phyloP scores from a whole-genome alignment of 2,797 vertebrate species.

The Rostrhamus sociabilis region DNA sequence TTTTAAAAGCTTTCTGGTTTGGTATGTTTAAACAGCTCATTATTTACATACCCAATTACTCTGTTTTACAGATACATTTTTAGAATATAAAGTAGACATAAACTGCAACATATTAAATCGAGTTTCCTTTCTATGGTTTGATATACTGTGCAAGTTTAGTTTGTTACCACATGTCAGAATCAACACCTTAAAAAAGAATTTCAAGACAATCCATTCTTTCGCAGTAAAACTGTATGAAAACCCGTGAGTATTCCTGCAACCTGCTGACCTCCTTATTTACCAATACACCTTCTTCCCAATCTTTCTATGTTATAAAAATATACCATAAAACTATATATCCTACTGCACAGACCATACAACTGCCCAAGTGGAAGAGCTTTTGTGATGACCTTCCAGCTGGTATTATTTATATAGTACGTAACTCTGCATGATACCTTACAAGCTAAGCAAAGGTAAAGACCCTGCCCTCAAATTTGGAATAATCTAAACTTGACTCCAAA shows the following conservation, averaged over 20 bases:
- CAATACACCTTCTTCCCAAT: neutral
- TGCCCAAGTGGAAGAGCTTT: neutral
- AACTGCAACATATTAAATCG: neutral
- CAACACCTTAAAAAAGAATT: neutral
- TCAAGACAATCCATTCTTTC: neutral
- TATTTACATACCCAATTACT: neutral
- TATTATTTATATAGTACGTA: neutral
- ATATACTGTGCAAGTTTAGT: neutral
- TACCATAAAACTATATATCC: neutral
- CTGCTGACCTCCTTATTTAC: neutral
- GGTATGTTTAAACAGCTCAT: neutral
- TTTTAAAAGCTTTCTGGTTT: constrained; percentile 4
- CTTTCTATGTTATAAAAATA: neutral
- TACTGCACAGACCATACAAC: neutral
- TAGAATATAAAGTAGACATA: neutral
- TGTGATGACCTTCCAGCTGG: neutral
- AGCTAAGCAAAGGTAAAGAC: neutral
- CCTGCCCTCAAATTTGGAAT: neutral
- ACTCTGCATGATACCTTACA: neutral
- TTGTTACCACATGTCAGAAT: neutral
- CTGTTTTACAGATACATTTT: neutral
- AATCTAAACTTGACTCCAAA: neutral
- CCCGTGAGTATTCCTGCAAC: neutral
- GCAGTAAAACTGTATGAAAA: neutral
- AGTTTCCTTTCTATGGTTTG: neutral